These are phyloP conservation scores for Gadus macrocephalus DNA, from an alignment of 2,113 vertebrate genomes.

Conservation along the genomic window DNA sequence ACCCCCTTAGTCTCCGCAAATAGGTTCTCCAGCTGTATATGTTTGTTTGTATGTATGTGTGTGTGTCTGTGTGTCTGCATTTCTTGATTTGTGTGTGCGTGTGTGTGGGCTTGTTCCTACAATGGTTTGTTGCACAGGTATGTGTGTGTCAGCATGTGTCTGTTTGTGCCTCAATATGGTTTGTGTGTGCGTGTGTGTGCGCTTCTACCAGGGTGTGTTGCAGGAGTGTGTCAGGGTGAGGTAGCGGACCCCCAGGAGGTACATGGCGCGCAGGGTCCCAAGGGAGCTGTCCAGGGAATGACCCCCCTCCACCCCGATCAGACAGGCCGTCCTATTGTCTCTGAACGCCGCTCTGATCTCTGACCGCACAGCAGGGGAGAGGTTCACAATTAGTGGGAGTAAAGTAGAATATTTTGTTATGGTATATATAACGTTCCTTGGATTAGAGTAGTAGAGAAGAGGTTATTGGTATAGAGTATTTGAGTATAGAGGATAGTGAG, in stretches of 20 bases:
- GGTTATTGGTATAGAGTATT: too few relatives aligned
- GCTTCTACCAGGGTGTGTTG: conserved; percentile 88
- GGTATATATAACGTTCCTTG: too few relatives aligned
- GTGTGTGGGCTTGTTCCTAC: too few relatives aligned
- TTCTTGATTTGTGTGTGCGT: too few relatives aligned
- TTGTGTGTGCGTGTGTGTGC: neutral
- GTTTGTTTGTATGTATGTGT: too few relatives aligned
- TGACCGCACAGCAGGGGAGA: conserved; percentile 37
- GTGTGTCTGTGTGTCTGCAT: too few relatives aligned
- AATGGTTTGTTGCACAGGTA: neutral
- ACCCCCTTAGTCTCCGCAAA: too few relatives aligned
- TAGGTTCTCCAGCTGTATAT: too few relatives aligned
- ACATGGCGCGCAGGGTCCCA: conserved; percentile 80
- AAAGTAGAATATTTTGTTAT: too few relatives aligned
- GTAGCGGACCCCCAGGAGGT: conserved; percentile 87
- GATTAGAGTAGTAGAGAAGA: too few relatives aligned
- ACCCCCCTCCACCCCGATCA: conserved; percentile 90
- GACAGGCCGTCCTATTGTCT: conserved; percentile 78
- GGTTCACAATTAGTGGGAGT: neutral
- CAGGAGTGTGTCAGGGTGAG: conserved; percentile 93
- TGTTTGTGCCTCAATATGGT: neutral
- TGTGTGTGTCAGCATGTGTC: neutral
- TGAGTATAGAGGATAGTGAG: too few relatives aligned
- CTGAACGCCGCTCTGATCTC: conserved; percentile 72
- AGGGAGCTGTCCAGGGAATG: conserved; percentile 95